phyloP scores from a whole-genome alignment of 2,797 vertebrate genomes.

The Premnoplex brunnescens region DNA sequence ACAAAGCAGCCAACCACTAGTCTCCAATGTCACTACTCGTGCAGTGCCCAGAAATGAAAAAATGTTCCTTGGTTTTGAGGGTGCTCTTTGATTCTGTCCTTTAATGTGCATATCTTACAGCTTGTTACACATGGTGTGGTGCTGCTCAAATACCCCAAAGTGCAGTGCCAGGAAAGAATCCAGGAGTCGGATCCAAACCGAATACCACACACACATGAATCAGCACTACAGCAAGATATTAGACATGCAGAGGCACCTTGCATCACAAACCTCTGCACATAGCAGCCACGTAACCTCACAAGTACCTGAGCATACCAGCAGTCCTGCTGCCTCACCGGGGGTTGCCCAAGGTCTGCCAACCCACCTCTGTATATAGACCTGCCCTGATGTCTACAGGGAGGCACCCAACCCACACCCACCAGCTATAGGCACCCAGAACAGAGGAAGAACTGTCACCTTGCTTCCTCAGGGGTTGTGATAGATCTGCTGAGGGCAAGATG shows the following conservation, averaged over 20 bases:
- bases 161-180: neutral
- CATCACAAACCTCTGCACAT: fast-evolving
- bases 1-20: neutral
- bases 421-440: neutral
- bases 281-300: neutral
- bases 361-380: neutral
- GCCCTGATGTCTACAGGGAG: fast-evolving
- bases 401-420: neutral
- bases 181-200: neutral
- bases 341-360: neutral
- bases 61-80: neutral
- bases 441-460: neutral
- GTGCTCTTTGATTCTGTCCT: neutral
- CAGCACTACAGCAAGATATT: neutral
- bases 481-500: neutral
- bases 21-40: neutral
- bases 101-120: neutral
- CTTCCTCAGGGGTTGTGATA: neutral
- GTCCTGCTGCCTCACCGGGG: neutral
- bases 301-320: neutral
- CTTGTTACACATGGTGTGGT: neutral
- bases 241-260: neutral
- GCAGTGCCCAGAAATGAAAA: neutral
- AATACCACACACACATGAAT: neutral
- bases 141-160: neutral